Base-by-base conservation (phyloP, 1,140 invertebrate species). In the Nephila pilipes region DNA sequence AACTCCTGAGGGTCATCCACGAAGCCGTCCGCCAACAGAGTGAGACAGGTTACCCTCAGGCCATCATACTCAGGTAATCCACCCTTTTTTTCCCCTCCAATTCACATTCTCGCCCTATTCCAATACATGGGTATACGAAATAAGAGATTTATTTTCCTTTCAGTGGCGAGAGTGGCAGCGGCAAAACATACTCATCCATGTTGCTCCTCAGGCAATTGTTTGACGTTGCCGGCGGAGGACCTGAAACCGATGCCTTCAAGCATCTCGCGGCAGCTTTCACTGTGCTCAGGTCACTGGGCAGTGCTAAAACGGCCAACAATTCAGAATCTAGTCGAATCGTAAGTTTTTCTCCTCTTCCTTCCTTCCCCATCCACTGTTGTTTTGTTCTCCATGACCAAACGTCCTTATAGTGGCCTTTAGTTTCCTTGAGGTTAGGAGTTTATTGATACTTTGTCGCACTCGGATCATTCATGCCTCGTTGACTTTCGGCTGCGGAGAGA, bases 231-330 rank as follows among this genome's bases (percentile, higher is more conserved):
- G 98, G 98, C 75, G 98, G 98, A 90, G 98, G 98, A 18, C 97
- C 98, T 0, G 98, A 99, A 96, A 99, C 98, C 2, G 98, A 99
- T 96, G 98, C 98, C n/a, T 99, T 99, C 95, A 99, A 99, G 96
- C 98, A 99, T 95, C 96, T 99, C 90, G 98, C 98, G 1, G 98
- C 98, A 32, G 98, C 98, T 20, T 98, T 99, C 95, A 99, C 98
- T 32, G 98, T 99, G 20, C 96, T 99, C 54, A 96, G 98, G 90
- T 98, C 98, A 1, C 96, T 99, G 79, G 98, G 98, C 81, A 98
- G 98, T 38, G 98, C 98, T 8, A 98, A 98, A 95, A 99, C 98
- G 14, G 96, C 97, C 36, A 97, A 97, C 89, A 99, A 99, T 95
- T 97, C 97, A 12, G 98, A 99, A 96, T 98, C 98, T 95, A 99